Evolutionary conservation across 2,113 vertebrate species (phyloP).

Genomic region (Neofelis nebulosa): DNA sequence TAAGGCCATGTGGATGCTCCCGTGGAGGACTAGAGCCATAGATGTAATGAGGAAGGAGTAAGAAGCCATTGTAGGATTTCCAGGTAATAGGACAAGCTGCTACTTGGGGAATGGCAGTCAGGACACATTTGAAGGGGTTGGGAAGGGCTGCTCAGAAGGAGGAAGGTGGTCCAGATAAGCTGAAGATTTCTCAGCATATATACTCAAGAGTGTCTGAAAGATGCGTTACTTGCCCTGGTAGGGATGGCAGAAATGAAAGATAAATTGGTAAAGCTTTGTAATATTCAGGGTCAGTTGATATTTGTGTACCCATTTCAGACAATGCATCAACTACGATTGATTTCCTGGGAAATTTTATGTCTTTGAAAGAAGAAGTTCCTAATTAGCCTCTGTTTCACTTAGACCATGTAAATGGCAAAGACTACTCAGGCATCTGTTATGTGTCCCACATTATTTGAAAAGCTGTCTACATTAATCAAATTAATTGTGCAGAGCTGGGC

Average conservation of each 20-base stretch:
- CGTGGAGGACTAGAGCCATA: not conserved
- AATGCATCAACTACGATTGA: not conserved
- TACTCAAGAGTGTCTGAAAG: not conserved
- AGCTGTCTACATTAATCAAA: slow-evolving; percentile 53
- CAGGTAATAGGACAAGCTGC: not conserved
- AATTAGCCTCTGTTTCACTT: slow-evolving; percentile 48
- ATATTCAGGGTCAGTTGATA: not conserved
- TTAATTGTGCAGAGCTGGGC: slow-evolving; percentile 34
- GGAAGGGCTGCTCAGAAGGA: not conserved
- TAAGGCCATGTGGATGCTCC: not conserved
- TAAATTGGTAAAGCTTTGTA: not conserved
- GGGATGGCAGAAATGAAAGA: not conserved
- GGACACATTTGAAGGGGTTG: not conserved
- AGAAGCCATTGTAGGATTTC: not conserved
- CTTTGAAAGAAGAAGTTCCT: slow-evolving; percentile 11
- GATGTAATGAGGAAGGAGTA: not conserved
- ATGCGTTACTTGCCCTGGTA: not conserved
- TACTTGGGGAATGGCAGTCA: not conserved
- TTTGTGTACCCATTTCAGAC: slow-evolving; percentile 11
- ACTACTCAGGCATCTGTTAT: slow-evolving; percentile 6
- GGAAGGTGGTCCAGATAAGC: not conserved
- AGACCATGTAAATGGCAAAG: slow-evolving; percentile 12
- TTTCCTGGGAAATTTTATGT: slow-evolving; percentile 7
- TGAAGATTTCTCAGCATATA: not conserved
- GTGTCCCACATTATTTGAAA: slow-evolving; percentile 55